phyloP scores from a whole-genome alignment of 2,797 vertebrate species.

The Carcharodon carcharias region DNA sequence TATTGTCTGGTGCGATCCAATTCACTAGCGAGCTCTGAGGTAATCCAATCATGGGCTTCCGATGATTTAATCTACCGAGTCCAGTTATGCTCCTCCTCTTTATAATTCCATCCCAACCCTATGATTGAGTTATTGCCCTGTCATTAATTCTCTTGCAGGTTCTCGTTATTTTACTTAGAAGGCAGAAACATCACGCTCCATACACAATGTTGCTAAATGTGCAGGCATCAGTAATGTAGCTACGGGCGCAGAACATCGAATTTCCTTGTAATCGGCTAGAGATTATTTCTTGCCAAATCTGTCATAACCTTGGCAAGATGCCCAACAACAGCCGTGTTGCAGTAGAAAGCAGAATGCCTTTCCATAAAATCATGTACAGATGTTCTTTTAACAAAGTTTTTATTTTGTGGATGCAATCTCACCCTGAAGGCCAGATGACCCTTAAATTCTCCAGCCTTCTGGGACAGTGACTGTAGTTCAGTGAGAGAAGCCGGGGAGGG shows the following conservation, averaged over 20 bases:
- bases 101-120: background rate
- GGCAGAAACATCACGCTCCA: background rate
- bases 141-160: background rate
- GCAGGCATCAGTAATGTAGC: background rate
- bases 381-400: background rate
- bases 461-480: background rate
- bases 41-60: background rate
- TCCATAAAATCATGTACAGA: background rate
- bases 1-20: background rate
- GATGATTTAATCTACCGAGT: background rate
- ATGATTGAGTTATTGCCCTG: background rate
- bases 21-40: background rate
- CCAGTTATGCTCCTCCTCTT: background rate
- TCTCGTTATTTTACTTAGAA: background rate
- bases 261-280: background rate
- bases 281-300: background rate
- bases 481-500: background rate
- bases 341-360: background rate
- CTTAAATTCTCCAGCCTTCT: background rate
- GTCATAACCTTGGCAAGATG: background rate
- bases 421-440: background rate
- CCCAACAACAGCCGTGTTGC: background rate
- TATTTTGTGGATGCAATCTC: background rate
- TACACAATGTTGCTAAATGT: background rate
- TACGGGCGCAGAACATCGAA: background rate